Evolutionary conservation across 2,888 invertebrate species (phyloP).

Genomic region (Lycaena phlaeas): DNA sequence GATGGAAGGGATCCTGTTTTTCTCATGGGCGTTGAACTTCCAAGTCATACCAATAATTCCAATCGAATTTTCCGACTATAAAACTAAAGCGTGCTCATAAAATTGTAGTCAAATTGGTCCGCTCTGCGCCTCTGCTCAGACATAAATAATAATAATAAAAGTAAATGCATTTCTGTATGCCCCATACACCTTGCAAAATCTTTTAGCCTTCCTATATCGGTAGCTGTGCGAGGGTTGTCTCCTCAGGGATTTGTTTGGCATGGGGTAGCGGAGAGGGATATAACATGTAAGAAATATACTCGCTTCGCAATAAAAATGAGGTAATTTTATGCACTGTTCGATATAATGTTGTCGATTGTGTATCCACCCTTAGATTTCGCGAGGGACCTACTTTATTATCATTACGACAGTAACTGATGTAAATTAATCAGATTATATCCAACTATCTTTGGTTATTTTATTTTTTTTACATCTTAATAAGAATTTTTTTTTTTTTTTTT

Average conservation of each 20-base stretch:
- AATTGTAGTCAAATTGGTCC: conserved; percentile 49
- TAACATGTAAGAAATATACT: conserved; percentile 45
- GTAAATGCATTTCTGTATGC: conserved; percentile 48
- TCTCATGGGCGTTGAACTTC: conserved; percentile 9
- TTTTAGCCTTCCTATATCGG: conserved; percentile 34
- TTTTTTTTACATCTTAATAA: neutral
- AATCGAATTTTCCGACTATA: conserved; percentile 55
- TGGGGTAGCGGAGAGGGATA: conserved; percentile 28
- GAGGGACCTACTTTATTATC: neutral
- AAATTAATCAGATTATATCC: neutral
- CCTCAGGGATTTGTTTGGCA: conserved; percentile 38
- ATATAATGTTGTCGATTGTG: conserved; percentile 31
- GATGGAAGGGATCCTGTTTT: conserved; percentile 2
- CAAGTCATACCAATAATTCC: conserved; percentile 46
- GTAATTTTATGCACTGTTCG: conserved; percentile 63
- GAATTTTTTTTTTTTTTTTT: no score
- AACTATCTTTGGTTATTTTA: neutral
- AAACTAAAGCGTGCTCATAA: conserved; percentile 56
- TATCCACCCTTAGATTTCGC: conserved; percentile 20
- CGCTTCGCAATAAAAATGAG: conserved; percentile 52
- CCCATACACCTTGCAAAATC: conserved; percentile 40
- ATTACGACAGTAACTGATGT: neutral
- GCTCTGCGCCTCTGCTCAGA: conserved; percentile 36
- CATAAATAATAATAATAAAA: conserved; percentile 60
- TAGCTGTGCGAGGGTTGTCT: conserved; percentile 33